These are phyloP conservation scores for Calliopsis andreniformis DNA, from an alignment of 1,140 invertebrate species.

Conservation along the genomic window DNA sequence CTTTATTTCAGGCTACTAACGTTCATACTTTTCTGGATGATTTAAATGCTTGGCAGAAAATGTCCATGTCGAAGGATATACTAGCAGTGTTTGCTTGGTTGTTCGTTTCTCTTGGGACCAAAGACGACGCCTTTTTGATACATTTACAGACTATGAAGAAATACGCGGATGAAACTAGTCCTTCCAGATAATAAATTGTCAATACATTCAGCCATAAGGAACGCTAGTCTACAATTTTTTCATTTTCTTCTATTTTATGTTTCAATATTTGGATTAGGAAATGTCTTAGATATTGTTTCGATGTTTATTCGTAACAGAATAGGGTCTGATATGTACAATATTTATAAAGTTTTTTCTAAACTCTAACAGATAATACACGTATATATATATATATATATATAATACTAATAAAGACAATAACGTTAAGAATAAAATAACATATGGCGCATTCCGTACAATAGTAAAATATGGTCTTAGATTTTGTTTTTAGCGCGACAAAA, in stretches of 20 bases:
- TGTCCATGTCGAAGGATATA: constrained; percentile 73
- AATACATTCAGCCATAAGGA: too few relatives aligned
- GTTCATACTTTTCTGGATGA: constrained; percentile 52
- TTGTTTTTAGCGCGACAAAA: constrained; percentile 22
- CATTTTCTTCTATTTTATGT: not conserved
- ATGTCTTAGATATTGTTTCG: constrained; percentile 44
- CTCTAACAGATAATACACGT: constrained; percentile 64
- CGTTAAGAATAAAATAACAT: constrained; percentile 68
- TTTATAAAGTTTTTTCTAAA: constrained; percentile 72
- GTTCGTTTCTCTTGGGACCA: constrained; percentile 72
- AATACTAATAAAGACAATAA: constrained; percentile 67
- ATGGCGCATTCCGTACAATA: constrained; percentile 37
- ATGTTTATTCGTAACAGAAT: constrained; percentile 77
- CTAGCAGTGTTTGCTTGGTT: constrained; percentile 76
- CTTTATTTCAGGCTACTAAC: constrained; percentile 36
- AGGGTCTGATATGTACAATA: constrained; percentile 78
- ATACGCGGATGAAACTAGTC: constrained; percentile 50
- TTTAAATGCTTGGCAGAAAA: constrained; percentile 70
- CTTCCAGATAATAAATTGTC: constrained; percentile 5
- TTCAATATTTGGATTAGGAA: not conserved
- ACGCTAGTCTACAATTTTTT: not conserved
- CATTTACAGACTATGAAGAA: constrained; percentile 73
- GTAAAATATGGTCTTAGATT: constrained; percentile 56
- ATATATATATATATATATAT: constrained; percentile 47
- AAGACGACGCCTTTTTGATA: constrained; percentile 71